phyloP scores from a whole-genome alignment of 2,888 invertebrate species.

The Erebia ligea region DNA sequence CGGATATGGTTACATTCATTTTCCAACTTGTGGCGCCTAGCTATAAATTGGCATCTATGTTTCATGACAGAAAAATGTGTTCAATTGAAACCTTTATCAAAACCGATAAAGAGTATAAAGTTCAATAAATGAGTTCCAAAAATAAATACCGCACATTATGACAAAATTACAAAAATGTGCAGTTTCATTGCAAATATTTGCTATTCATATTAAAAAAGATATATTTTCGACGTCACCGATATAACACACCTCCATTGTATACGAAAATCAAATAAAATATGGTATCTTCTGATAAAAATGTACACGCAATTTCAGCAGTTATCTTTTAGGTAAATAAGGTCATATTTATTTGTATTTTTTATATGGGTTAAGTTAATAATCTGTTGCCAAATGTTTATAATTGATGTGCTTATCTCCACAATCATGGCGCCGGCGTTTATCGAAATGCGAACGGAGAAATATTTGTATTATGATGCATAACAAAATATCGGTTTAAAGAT shows the following conservation, averaged over 20 bases:
- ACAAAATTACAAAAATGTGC: not conserved
- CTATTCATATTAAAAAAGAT: not conserved
- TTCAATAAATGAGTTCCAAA: slow-evolving; percentile 5
- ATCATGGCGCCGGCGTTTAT: slow-evolving; percentile 46
- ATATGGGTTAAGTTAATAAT: slow-evolving; percentile 8
- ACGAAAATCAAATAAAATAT: not conserved
- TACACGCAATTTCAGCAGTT: not conserved
- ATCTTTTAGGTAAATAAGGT: not conserved
- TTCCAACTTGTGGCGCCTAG: not conserved
- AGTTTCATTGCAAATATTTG: slow-evolving; percentile 17
- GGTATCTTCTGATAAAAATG: not conserved
- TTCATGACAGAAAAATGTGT: slow-evolving; percentile 11
- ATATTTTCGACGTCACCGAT: slow-evolving; percentile 17
- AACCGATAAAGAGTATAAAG: slow-evolving; percentile 14
- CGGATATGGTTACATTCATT: not conserved
- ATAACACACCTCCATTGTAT: slow-evolving; percentile 28
- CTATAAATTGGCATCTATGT: not conserved
- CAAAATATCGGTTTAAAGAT: too few species aligned
- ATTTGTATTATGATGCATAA: slow-evolving; percentile 46
- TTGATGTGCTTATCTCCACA: not conserved
- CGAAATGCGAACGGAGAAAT: slow-evolving; percentile 40
- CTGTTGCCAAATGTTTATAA: slow-evolving; percentile 4
- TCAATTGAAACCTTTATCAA: not conserved
- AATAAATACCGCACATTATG: not conserved
- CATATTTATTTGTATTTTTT: slow-evolving; percentile 11